Evolutionary conservation across 2,113 vertebrate genomes (phyloP), one percentile per base, ranked within the genome.

Genomic region (Eurypyga helias): DNA sequence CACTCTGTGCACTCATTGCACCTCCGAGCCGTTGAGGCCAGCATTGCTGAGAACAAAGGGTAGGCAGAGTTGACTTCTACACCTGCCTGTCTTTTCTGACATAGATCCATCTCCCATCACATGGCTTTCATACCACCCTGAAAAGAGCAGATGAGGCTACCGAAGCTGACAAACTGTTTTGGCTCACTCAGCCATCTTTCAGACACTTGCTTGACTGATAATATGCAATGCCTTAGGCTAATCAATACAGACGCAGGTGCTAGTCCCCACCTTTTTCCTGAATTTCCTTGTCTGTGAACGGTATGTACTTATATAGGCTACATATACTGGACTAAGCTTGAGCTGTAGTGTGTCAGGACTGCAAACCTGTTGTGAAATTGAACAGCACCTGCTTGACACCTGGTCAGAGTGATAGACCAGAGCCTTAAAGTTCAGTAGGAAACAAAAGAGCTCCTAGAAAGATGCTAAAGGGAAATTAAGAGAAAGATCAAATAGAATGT

Each of bases 321-420:
- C 24, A 5, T 28, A 38, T 19, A 28, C 54, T 20, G 1, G 6
- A 4, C 38, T 65, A 10, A 88, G 69, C 46, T 13, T 48, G 64
- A 93, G 79, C 78, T 86, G 38, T 5, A 15, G 43, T 54, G 33
- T 41, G 55, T 48, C 67, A 73, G 76, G 45, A 36, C 26, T 83
- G 55, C 61, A 79, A 46, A 78, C 5, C 49, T 34, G 18, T 26
- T 70, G 73, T 54, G 82, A 79, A 80, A 62, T 9, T 52, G 34
- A 82, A 10, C 31, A 81, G 80, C 92, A 95, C 73, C 87, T 96
- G 87, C 88, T 38, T 61, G 52, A 48, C 95, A 95, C 88, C 84
- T 96, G 92, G 23, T 76, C 49, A 28, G 38, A 36, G 79, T 45
- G 73, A 26, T 28, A 71, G 72, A 82, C n/a, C 36, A 57, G 54